These are phyloP conservation scores for Epinotia brunnichana DNA, from an alignment of 2,888 invertebrate genomes.

Conservation along the genomic window DNA sequence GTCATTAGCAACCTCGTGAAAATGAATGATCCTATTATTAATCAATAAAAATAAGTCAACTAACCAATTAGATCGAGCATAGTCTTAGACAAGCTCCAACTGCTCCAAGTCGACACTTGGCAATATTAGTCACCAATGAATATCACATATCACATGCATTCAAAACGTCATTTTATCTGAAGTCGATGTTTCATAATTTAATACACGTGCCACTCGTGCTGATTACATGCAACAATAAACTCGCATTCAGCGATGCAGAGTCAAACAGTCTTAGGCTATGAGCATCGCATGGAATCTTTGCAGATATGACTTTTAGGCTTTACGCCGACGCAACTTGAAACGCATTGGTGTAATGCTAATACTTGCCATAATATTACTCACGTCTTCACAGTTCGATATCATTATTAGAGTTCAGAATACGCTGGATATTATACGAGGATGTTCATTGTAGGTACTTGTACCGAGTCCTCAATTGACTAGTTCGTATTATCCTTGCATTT, in stretches of 20 bases:
- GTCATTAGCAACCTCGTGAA: no score
- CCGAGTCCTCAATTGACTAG: no score
- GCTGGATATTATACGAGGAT: no score
- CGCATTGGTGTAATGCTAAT: no score
- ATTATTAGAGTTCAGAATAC: no score
- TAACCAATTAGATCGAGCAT: background rate
- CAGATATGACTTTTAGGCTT: no score
- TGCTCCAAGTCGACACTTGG: constrained; percentile 33
- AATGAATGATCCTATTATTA: background rate
- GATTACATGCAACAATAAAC: background rate
- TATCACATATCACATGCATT: constrained; percentile 18
- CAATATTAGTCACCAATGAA: constrained; percentile 21
- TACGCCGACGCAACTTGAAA: no score
- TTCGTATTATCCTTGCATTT: no score
- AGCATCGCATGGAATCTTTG: background rate
- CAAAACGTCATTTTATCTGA: constrained; percentile 13
- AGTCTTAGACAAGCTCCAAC: background rate
- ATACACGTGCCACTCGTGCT: background rate
- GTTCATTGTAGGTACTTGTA: no score
- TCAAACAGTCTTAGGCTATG: background rate
- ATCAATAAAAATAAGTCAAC: background rate
- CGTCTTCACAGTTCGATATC: no score
- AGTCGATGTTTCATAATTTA: background rate
- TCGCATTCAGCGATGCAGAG: background rate
- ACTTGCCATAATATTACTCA: no score